These are phyloP conservation scores for Patella pellucida DNA, from an alignment of 2,888 invertebrate species.

Conservation along the genomic window DNA sequence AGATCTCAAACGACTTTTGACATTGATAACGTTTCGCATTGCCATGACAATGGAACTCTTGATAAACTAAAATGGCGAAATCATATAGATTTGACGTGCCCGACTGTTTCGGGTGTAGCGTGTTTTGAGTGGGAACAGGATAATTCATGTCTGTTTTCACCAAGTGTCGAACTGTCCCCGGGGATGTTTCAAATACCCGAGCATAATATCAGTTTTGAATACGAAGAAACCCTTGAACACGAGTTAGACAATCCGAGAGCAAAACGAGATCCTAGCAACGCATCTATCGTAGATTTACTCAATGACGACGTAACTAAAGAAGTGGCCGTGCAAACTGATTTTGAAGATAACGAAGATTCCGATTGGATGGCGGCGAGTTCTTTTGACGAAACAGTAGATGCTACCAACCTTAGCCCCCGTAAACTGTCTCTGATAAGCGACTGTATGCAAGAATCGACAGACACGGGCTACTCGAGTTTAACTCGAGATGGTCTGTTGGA, in stretches of 20 bases:
- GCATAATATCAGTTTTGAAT: constrained; percentile 50
- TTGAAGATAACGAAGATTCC: constrained; percentile 27
- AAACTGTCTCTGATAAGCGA: constrained; percentile 24
- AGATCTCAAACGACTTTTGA: not conserved
- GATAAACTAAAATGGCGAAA: constrained; percentile 1
- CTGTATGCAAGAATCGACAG: constrained; percentile 58
- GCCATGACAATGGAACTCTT: not conserved
- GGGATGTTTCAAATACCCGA: constrained; percentile 23
- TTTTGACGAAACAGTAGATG: constrained; percentile 19
- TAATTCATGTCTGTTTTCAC: not conserved
- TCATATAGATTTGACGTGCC: not conserved
- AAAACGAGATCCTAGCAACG: constrained; percentile 38
- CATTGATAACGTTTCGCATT: not conserved
- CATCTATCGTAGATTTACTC: constrained; percentile 44
- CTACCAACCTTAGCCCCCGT: not conserved
- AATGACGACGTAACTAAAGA: constrained; percentile 28
- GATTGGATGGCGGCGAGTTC: constrained; percentile 19
- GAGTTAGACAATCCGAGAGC: constrained; percentile 37
- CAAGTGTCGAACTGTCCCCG: constrained; percentile 18
- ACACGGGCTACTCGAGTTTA: constrained; percentile 60
- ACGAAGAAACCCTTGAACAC: constrained; percentile 47
- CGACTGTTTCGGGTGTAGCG: not conserved
- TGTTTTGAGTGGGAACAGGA: constrained; percentile 16
- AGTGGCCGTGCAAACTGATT: constrained; percentile 33
- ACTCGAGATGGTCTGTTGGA: constrained; percentile 47